Evolutionary conservation across 2,113 vertebrate species (phyloP), one percentile per base, ranked within the genome.

Genomic region (Salvelinus alpinus): DNA sequence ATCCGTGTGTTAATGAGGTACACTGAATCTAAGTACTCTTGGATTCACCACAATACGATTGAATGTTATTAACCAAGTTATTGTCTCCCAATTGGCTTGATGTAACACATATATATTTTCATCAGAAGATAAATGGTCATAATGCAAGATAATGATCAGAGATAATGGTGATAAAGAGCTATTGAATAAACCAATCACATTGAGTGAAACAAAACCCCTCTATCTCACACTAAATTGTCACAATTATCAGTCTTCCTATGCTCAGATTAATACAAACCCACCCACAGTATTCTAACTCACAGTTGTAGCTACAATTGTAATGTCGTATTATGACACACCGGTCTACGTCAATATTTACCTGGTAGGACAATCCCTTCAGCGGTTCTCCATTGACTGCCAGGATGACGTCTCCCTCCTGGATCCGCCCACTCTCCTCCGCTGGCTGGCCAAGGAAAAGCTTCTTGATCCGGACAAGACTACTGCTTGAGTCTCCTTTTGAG

Each of bases 361-460:
- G 93, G 86, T 96, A 96, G 25, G 90, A 69, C 14, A 96, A 90
- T 25, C 95, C 95, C 81, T 93, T 93, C 1, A 93, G 75, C 11
- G 93, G 68, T 79, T 92, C 93, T 76, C 94, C 94, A 1, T 97
- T 96, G 82, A 96, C 92, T 29, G 95, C 93, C 78, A 97, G 86
- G 78, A 97, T 94, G 54, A 98, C 85, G 3, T 97, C 96, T 54
- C 96, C 96, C 5, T 93, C 90, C 72, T 89, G 90, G 5, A 97
- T 95, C 75, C 82, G 24, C 1, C 95, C 94, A 0, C 91, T 95
- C 82, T 94, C 91, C 77, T 95, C 88, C 5, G 96, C 95, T 3
- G 96, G 95, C 87, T 97, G 96, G 3, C 93, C 95, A 0, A 94
- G 94, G 81, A 97, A 97, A 25, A 98, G 92, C 74, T 89, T 82